Percentiles rank a stretch among this genome's conserved stretches.
These are phyloP conservation scores for Miniopterus natalensis DNA, from an alignment of 2,113 vertebrate genomes.

Conservation along the genomic window DNA sequence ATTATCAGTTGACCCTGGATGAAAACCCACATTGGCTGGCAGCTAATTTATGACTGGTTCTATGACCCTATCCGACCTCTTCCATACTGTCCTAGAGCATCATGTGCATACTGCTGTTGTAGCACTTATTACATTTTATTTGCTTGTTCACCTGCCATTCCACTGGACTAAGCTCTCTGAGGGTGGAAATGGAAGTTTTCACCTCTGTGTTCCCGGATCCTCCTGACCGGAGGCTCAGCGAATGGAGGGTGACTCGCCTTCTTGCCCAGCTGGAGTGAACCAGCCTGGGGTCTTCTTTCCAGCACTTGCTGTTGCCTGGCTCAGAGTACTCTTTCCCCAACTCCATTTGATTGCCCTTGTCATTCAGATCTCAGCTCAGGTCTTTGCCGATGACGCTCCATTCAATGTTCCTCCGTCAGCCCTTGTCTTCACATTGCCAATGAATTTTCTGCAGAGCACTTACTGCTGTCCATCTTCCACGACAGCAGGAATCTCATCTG, in stretches of 20 bases:
- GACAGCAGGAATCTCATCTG: background rate
- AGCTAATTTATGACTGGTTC: background rate
- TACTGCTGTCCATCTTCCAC: background rate
- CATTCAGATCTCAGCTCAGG: conserved; percentile 17
- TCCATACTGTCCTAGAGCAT: background rate
- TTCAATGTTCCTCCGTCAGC: background rate
- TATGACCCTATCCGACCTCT: background rate
- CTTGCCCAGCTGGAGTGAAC: background rate
- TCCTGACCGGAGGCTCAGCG: background rate
- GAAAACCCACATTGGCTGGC: background rate
- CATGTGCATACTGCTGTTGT: background rate
- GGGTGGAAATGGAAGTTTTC: background rate
- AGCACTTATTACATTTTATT: background rate
- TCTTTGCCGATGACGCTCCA: background rate
- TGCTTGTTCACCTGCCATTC: background rate
- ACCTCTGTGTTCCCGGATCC: background rate
- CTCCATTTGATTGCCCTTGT: background rate
- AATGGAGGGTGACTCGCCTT: background rate
- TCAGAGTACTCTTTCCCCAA: background rate
- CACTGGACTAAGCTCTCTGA: background rate
- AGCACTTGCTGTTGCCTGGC: background rate
- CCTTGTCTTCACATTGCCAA: background rate
- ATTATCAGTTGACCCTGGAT: background rate
- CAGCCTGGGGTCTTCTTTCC: background rate
- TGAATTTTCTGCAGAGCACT: conserved; percentile 30